phyloP scores from a whole-genome alignment of 2,113 vertebrate genomes.

The Hippocampus barbouri region DNA sequence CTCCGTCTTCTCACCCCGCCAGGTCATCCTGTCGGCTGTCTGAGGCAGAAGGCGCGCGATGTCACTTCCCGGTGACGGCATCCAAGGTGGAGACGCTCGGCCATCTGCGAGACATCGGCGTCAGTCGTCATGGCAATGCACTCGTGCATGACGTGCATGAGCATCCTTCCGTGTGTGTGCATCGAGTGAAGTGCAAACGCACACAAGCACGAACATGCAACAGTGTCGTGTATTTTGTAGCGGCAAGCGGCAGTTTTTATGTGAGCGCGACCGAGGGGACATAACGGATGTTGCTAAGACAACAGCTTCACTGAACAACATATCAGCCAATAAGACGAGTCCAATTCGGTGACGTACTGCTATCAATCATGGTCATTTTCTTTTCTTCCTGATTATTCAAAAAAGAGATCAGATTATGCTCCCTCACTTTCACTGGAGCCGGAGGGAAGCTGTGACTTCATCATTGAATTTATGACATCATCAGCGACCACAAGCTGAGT shows the following conservation, averaged over 20 bases:
- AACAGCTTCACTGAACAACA: neutral
- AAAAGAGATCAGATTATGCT: neutral
- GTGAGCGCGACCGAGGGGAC: neutral
- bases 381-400: neutral
- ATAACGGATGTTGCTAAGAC: neutral
- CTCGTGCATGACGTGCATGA: neutral
- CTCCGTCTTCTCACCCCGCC: conserved; percentile 6
- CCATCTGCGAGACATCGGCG: neutral
- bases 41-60: neutral
- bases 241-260: neutral
- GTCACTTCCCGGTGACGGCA: conserved; percentile 2
- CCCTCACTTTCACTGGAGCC: neutral
- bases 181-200: neutral
- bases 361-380: neutral
- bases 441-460: neutral
- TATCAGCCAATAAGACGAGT: neutral
- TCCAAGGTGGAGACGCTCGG: neutral
- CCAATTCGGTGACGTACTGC: neutral
- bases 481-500: neutral
- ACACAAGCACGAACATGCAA: neutral
- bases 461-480: too few species aligned
- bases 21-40: conserved; percentile 40
- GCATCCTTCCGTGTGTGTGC: neutral
- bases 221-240: neutral
- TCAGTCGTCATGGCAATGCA: neutral